Evolutionary conservation across 2,113 vertebrate genomes (phyloP).

Genomic region (Pteropus alecto): DNA sequence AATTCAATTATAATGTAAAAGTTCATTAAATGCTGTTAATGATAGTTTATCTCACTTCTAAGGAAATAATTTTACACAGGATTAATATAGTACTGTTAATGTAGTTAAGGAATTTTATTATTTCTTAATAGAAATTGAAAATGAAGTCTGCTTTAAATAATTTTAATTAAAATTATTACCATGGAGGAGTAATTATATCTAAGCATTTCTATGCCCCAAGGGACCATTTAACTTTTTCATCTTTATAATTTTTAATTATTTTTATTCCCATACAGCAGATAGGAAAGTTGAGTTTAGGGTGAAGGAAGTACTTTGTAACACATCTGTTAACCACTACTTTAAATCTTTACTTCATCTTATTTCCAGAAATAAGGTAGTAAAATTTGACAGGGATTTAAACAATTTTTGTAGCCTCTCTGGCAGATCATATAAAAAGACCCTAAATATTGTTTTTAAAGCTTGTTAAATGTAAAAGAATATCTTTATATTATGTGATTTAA

Average conservation of each 20-base stretch:
- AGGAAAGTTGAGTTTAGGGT: constrained; percentile 30
- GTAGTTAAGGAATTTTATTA: constrained; percentile 53
- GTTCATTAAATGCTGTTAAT: constrained; percentile 46
- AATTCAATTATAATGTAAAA: constrained; percentile 50
- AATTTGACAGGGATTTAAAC: neutral
- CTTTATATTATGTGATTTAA: constrained; percentile 13
- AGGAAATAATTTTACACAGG: constrained; percentile 40
- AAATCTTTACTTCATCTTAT: neutral
- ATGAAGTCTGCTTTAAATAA: constrained; percentile 53
- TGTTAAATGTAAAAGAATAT: constrained; percentile 2
- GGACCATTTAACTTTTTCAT: neutral
- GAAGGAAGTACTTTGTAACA: constrained; percentile 20
- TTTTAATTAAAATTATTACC: constrained; percentile 55
- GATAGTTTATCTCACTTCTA: constrained; percentile 38
- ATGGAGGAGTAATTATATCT: constrained; percentile 38
- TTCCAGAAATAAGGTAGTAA: constrained; percentile 42
- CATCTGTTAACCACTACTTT: neutral
- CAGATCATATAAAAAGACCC: neutral
- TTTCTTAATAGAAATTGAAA: constrained; percentile 44
- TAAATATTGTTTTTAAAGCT: constrained; percentile 11
- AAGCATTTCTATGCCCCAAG: neutral
- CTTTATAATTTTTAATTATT: constrained; percentile 30
- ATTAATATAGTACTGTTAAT: constrained; percentile 14
- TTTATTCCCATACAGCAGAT: constrained; percentile 41
- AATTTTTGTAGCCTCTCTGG: constrained; percentile 7